Conservation (phyloP, 1,140 invertebrate species). For the Copidosoma floridanum region DNA sequence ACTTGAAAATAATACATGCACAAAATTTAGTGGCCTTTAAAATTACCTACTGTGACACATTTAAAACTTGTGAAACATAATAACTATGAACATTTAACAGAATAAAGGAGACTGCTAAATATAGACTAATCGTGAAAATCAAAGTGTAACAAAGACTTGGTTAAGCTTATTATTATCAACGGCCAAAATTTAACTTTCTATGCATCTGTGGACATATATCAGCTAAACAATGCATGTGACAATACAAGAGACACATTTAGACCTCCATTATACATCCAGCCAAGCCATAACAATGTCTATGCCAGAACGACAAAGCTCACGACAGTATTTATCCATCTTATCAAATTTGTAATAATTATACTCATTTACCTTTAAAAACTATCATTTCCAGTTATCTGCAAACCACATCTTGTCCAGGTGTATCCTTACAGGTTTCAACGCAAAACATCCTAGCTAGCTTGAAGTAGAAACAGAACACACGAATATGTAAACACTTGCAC, state of each 20-base stretch:
- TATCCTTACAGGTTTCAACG: not conserved
- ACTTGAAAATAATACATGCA: constrained; percentile 7
- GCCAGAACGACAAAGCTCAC: too few relatives aligned
- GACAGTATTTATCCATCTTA: too few relatives aligned
- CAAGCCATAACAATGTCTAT: too few relatives aligned
- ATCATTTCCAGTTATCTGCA: constrained; percentile 17
- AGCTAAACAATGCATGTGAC: too few relatives aligned
- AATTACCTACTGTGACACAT: too few relatives aligned
- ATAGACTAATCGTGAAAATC: constrained; percentile 9
- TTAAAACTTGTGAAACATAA: not conserved
- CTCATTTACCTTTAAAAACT: constrained; percentile 3
- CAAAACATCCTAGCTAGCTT: too few relatives aligned
- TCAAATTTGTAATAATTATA: too few relatives aligned
- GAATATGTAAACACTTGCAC: not conserved
- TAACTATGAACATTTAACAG: not conserved
- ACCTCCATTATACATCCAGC: too few relatives aligned
- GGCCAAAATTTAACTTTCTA: too few relatives aligned
- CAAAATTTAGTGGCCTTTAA: constrained; percentile 1
- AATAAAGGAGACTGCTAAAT: not conserved
- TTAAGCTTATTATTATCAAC: not conserved
- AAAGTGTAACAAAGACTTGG: not conserved
- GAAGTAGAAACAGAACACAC: not conserved
- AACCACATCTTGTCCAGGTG: not conserved
- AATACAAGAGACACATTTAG: too few relatives aligned
- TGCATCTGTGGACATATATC: too few relatives aligned